Evolutionary conservation across 2,113 vertebrate species (phyloP).

Genomic region (Esox niger): DNA sequence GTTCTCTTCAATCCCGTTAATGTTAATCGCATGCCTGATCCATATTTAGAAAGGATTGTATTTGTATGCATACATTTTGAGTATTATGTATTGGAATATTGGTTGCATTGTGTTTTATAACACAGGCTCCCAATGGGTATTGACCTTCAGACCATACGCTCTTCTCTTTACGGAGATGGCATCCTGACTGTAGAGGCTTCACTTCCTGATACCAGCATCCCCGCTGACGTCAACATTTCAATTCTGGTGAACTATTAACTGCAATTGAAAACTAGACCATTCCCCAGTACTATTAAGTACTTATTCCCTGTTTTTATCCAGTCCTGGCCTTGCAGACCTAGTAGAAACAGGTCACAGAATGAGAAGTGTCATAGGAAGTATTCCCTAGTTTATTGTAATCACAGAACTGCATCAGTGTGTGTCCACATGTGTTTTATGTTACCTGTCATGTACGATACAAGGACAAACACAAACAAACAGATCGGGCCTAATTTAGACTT

Average conservation of each 20-base stretch:
- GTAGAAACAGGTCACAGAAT: no score
- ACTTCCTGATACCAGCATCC: constrained; percentile 40
- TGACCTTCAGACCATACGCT: constrained; percentile 48
- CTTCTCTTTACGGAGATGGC: constrained; percentile 65
- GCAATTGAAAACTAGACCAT: background rate
- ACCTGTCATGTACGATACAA: no score
- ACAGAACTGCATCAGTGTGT: no score
- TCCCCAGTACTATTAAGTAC: background rate
- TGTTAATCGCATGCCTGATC: background rate
- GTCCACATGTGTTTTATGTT: no score
- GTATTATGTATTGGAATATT: background rate
- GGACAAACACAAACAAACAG: no score
- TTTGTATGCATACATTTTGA: background rate
- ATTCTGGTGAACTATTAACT: constrained; percentile 54
- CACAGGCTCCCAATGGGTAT: constrained; percentile 65
- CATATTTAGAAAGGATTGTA: background rate
- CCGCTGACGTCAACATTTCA: constrained; percentile 56
- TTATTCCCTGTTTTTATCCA: no score
- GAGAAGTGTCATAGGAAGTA: no score
- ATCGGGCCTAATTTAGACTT: no score
- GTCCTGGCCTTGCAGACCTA: no score
- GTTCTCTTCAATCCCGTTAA: no score
- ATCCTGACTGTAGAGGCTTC: constrained; percentile 68
- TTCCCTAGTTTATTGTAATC: no score
- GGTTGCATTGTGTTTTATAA: constrained; percentile 3